Evolutionary conservation across 2,888 invertebrate species (phyloP).

Genomic region (Chrysotoxum bicinctum): DNA sequence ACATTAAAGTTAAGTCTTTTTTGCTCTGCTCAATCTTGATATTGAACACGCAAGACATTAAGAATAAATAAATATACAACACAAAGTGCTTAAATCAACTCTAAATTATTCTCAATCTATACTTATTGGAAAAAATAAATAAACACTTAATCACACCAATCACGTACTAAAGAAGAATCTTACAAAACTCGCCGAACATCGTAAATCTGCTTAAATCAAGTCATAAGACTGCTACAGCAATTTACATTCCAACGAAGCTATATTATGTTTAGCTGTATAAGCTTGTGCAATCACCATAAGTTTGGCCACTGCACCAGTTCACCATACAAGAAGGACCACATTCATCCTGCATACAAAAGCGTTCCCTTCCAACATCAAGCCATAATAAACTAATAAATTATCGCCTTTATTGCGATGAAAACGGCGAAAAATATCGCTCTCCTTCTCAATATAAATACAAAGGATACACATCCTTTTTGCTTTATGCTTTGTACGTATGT

Average conservation of each 20-base stretch:
- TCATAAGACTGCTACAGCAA: slow-evolving; percentile 64
- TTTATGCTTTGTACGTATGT: not conserved
- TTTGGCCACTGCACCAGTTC: slow-evolving; percentile 51
- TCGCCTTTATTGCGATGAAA: slow-evolving; percentile 72
- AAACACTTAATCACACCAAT: slow-evolving; percentile 61
- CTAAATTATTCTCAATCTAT: slow-evolving; percentile 22
- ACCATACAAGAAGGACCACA: slow-evolving; percentile 16
- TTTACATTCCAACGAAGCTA: slow-evolving; percentile 43
- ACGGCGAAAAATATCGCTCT: slow-evolving; percentile 66
- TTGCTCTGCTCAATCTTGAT: not conserved
- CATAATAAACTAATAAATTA: slow-evolving; percentile 72
- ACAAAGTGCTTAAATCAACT: slow-evolving; percentile 10
- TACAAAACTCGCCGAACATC: slow-evolving; percentile 54
- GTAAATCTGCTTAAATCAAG: slow-evolving; percentile 68
- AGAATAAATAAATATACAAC: not conserved
- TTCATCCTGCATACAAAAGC: slow-evolving; percentile 24
- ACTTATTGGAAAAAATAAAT: slow-evolving; percentile 16
- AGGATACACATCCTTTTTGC: slow-evolving; percentile 34
- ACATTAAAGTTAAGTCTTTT: not conserved
- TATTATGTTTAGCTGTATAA: slow-evolving; percentile 1
- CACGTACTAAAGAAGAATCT: slow-evolving; percentile 65
- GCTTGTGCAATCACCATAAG: slow-evolving; percentile 66
- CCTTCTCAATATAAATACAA: slow-evolving; percentile 29
- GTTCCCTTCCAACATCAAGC: slow-evolving; percentile 20
- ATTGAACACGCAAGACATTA: not conserved